phyloP scores from a whole-genome alignment of 35 echinoderm and acorn worm genomes.

The Ophioderma brevispina region DNA sequence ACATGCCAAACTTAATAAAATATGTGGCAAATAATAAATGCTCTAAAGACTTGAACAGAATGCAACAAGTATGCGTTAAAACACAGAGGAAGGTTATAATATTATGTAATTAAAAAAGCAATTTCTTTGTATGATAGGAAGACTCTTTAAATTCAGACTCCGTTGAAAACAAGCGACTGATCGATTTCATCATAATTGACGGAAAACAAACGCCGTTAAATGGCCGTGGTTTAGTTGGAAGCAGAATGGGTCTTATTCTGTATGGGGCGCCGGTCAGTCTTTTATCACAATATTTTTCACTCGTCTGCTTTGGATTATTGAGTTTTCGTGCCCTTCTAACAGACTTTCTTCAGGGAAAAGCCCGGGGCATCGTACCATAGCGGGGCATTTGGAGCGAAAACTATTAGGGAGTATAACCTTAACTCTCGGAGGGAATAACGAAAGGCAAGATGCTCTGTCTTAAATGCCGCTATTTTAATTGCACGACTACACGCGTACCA shows the following conservation, averaged over 20 bases:
- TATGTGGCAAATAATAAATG: too few species aligned
- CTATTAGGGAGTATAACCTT: background rate
- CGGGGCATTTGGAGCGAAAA: background rate
- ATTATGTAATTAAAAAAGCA: too few species aligned
- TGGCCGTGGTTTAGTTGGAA: too few species aligned
- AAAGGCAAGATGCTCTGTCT: background rate
- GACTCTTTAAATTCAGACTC: background rate
- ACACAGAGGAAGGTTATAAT: too few species aligned
- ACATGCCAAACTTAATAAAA: too few species aligned
- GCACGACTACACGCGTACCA: background rate
- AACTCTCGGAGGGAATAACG: background rate
- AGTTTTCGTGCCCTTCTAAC: background rate
- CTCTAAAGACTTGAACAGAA: too few species aligned
- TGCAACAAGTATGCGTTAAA: too few species aligned
- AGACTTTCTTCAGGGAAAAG: background rate
- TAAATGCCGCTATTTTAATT: background rate
- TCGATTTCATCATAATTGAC: background rate
- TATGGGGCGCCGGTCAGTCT: too few species aligned
- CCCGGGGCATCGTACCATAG: background rate
- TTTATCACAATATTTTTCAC: background rate
- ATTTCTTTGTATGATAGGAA: too few species aligned
- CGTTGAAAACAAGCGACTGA: background rate
- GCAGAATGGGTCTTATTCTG: too few species aligned
- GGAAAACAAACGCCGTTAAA: background rate
- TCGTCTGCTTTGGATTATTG: background rate